Conservation (phyloP, 2,888 invertebrate species). For the Archips crataeganus region DNA sequence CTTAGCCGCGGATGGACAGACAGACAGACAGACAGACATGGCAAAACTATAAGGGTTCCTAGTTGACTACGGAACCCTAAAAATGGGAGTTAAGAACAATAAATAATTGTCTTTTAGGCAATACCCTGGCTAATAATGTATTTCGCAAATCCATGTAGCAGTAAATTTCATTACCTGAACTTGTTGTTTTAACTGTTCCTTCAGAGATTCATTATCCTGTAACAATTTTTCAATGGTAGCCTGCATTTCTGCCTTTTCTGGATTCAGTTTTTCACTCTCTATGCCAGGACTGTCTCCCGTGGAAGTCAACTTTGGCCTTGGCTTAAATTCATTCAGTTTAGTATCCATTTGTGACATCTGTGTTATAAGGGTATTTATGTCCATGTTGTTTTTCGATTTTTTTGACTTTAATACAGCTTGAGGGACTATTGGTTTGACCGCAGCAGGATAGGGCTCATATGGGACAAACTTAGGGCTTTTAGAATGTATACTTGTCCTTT, state of each 20-base stretch:
- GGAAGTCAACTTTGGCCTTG: slow-evolving; percentile 70
- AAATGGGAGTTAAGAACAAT: no score
- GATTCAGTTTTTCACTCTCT: slow-evolving; percentile 58
- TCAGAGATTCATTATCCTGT: slow-evolving; percentile 89
- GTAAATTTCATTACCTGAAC: slow-evolving; percentile 86
- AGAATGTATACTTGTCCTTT: slow-evolving; percentile 80
- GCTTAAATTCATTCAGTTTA: slow-evolving; percentile 86
- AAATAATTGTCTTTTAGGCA: neutral
- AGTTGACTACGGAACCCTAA: no score
- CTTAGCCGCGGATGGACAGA: no score
- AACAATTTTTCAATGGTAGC: slow-evolving; percentile 87
- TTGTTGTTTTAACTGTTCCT: slow-evolving; percentile 94
- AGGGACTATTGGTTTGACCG: slow-evolving; percentile 91
- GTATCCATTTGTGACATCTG: slow-evolving; percentile 90
- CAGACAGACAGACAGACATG: no score
- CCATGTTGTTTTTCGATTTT: slow-evolving; percentile 86
- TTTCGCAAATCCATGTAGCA: no score
- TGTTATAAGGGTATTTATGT: slow-evolving; percentile 88
- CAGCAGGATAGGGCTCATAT: slow-evolving; percentile 95
- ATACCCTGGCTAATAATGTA: neutral
- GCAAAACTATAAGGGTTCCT: no score
- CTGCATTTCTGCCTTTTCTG: slow-evolving; percentile 84
- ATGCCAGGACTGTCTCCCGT: slow-evolving; percentile 63
- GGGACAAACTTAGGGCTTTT: slow-evolving; percentile 94
- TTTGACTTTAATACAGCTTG: slow-evolving; percentile 71